These are phyloP conservation scores for Agrilus mali DNA, from an alignment of 2,888 invertebrate genomes.

Conservation along the genomic window DNA sequence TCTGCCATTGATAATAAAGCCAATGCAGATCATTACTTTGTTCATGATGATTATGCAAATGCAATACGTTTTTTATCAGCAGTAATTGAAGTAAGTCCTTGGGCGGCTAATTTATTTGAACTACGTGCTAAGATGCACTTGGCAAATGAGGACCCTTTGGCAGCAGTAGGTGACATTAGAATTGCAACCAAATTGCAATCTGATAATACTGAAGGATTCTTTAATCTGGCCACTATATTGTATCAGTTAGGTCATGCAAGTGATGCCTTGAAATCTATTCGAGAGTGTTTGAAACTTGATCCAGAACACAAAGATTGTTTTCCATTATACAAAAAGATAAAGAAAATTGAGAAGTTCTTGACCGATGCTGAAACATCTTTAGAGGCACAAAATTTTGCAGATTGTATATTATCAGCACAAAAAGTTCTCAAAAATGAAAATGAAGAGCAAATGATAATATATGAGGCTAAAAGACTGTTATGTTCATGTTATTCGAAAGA, in stretches of 20 bases:
- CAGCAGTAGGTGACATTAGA: constrained; percentile 83
- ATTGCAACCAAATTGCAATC: constrained; percentile 80
- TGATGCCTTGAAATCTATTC: constrained; percentile 81
- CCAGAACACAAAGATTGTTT: constrained; percentile 96
- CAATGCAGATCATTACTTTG: constrained; percentile 49
- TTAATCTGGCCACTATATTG: constrained; percentile 69
- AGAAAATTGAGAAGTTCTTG: constrained; percentile 76
- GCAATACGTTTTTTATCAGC: constrained; percentile 54
- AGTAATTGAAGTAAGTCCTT: constrained; percentile 74
- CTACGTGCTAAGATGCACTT: constrained; percentile 78
- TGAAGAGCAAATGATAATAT: constrained; percentile 56
- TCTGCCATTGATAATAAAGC: constrained; percentile 51
- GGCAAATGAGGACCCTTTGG: constrained; percentile 60
- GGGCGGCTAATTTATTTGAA: constrained; percentile 75
- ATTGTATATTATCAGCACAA: constrained; percentile 57
- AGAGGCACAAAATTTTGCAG: constrained; percentile 48
- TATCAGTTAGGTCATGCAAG: constrained; percentile 88
- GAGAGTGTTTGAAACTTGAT: constrained; percentile 93
- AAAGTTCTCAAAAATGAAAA: constrained; percentile 57
- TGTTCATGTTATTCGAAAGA: constrained; percentile 69
- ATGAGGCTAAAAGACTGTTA: constrained; percentile 61
- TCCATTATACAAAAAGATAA: constrained; percentile 89
- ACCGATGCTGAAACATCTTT: constrained; percentile 52
- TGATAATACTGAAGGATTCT: constrained; percentile 83
- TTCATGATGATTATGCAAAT: constrained; percentile 40